phyloP scores from a whole-genome alignment of 1,140 invertebrate genomes.

The Drosophila parabipectinata region DNA sequence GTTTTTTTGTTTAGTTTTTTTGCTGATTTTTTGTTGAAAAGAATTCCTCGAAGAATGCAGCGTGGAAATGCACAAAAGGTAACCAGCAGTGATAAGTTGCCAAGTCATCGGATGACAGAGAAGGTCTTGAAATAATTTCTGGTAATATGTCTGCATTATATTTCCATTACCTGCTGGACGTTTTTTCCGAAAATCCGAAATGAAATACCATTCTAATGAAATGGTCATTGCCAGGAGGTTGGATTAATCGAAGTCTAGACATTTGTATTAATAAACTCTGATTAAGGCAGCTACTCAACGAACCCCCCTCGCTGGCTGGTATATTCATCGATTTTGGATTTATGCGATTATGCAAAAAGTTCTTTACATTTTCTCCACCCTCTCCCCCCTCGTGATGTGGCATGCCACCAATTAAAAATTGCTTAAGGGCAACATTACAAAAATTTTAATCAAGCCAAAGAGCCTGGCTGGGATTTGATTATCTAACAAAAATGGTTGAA shows the following conservation, averaged over 20 bases:
- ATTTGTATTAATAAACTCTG: slow-evolving; percentile 12
- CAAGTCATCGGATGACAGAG: slow-evolving; percentile 22
- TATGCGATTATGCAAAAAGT: slow-evolving; percentile 46
- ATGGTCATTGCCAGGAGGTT: neutral
- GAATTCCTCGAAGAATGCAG: slow-evolving; percentile 31
- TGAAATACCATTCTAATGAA: neutral
- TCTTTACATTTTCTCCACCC: neutral
- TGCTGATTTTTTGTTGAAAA: neutral
- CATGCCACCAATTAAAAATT: slow-evolving; percentile 21
- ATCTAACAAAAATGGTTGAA: neutral
- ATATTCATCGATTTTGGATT: slow-evolving; percentile 21
- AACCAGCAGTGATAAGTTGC: slow-evolving; percentile 43
- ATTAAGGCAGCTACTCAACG: neutral
- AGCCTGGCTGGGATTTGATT: slow-evolving; percentile 5
- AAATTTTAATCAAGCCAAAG: slow-evolving; percentile 25
- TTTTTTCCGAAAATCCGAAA: no score
- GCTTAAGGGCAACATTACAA: slow-evolving; percentile 24
- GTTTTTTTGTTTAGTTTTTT: slow-evolving; percentile 15
- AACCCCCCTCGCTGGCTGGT: slow-evolving; percentile 8
- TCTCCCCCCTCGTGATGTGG: no score
- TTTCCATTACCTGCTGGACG: slow-evolving; percentile 12
- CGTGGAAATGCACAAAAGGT: slow-evolving; percentile 43
- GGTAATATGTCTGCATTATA: slow-evolving; percentile 1
- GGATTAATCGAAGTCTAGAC: slow-evolving; percentile 17
- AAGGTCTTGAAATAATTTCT: neutral